phyloP scores from a whole-genome alignment of 2,113 vertebrate genomes.

The Ciconia stormi region DNA sequence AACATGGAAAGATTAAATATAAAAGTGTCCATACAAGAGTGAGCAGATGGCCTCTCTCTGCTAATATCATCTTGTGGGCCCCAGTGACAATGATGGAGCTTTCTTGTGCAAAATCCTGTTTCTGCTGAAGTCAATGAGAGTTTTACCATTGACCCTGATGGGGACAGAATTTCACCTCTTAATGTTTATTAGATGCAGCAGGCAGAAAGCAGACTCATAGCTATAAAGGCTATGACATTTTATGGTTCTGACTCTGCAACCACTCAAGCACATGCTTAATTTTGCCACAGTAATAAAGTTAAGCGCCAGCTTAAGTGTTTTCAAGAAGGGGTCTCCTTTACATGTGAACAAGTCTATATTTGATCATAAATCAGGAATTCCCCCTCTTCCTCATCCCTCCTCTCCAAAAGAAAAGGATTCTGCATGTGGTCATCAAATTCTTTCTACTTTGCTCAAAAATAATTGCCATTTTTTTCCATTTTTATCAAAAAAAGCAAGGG shows the following conservation, averaged over 20 bases:
- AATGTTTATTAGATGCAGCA: slow-evolving; percentile 63
- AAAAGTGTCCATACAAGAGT: not conserved
- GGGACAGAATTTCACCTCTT: slow-evolving; percentile 51
- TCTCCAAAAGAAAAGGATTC: not conserved
- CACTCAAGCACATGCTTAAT: slow-evolving; percentile 64
- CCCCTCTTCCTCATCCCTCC: not conserved
- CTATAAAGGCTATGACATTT: slow-evolving; percentile 59
- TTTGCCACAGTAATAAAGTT: slow-evolving; percentile 65
- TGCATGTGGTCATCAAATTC: not conserved
- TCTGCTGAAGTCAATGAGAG: not conserved
- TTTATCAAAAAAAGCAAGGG: not conserved
- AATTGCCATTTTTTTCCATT: not conserved
- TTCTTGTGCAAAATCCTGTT: not conserved
- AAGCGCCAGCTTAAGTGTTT: slow-evolving; percentile 51
- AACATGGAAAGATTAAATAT: not conserved
- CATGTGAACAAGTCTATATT: slow-evolving; percentile 31
- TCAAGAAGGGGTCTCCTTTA: slow-evolving; percentile 41
- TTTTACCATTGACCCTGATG: not conserved
- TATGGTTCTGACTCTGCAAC: slow-evolving; percentile 60
- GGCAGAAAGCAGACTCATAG: slow-evolving; percentile 58
- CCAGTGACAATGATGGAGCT: not conserved
- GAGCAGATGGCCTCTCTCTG: not conserved
- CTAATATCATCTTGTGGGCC: not conserved
- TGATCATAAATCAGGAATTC: slow-evolving; percentile 48
- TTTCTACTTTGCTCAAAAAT: not conserved